These are phyloP conservation scores for Epinotia ramella DNA, from an alignment of 2,888 invertebrate genomes.

Conservation along the genomic window DNA sequence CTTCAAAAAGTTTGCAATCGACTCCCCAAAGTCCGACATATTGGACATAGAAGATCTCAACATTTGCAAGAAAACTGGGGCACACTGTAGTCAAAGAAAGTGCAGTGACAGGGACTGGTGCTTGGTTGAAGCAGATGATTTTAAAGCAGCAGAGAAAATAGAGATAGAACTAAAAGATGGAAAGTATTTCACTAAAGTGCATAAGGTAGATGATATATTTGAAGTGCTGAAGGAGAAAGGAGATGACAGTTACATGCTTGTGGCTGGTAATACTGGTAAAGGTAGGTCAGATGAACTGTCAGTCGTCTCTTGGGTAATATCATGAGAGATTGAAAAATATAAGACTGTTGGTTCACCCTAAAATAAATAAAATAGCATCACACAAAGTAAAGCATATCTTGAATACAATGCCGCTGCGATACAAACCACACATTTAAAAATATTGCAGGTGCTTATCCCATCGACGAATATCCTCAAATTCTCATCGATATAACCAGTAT, in stretches of 20 bases:
- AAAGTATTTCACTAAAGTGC: conserved; percentile 83
- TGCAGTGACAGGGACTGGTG: conserved; percentile 64
- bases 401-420: too few species aligned
- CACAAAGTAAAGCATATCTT: too few species aligned
- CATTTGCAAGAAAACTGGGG: conserved; percentile 59
- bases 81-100: conserved; percentile 51
- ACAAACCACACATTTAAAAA: too few species aligned
- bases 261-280: conserved; percentile 90
- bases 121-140: conserved; percentile 58
- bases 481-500: conserved; percentile 88
- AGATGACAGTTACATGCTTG: conserved; percentile 83
- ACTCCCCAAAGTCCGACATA: conserved; percentile 65
- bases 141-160: conserved; percentile 51
- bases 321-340: too few species aligned
- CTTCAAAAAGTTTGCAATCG: conserved; percentile 86
- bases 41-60: conserved; percentile 68
- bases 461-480: conserved; percentile 71
- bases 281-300: conserved; percentile 67
- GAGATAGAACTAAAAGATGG: conserved; percentile 66
- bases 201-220: conserved; percentile 80
- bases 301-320: background rate
- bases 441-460: conserved; percentile 78
- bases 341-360: too few species aligned
- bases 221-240: conserved; percentile 68
- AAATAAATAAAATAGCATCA: too few species aligned